Conservation (phyloP, 2,113 vertebrate genomes). For the Chaetura pelagica region DNA sequence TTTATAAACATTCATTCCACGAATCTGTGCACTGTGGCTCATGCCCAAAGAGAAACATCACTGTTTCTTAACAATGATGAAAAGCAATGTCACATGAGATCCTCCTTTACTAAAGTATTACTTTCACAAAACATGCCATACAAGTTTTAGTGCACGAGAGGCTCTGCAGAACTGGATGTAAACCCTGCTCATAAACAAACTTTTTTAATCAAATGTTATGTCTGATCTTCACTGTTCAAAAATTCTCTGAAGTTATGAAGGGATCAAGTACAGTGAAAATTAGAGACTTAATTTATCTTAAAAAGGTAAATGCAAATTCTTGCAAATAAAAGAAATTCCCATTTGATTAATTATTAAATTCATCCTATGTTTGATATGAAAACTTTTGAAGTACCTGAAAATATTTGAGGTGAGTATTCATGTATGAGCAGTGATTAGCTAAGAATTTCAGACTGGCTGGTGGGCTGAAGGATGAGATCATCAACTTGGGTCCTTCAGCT, state of each 20-base stretch:
- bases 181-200: background rate
- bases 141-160: background rate
- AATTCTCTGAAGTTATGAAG: background rate
- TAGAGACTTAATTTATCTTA: background rate
- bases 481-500: slow-evolving; percentile 64
- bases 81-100: background rate
- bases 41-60: background rate
- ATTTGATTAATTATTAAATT: slow-evolving; percentile 42
- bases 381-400: slow-evolving; percentile 32
- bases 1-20: background rate
- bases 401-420: slow-evolving; percentile 19
- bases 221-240: background rate
- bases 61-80: background rate
- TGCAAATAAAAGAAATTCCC: background rate
- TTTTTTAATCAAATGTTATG: background rate
- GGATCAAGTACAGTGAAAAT: background rate
- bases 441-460: slow-evolving; percentile 55
- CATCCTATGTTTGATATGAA: background rate
- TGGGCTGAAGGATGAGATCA: slow-evolving; percentile 69
- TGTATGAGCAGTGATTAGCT: slow-evolving; percentile 53
- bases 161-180: background rate
- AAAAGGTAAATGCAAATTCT: background rate
- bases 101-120: background rate
- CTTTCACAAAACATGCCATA: background rate
- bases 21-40: background rate